Conservation (phyloP, 2,888 invertebrate genomes). For the Pseudanteris insignis region DNA sequence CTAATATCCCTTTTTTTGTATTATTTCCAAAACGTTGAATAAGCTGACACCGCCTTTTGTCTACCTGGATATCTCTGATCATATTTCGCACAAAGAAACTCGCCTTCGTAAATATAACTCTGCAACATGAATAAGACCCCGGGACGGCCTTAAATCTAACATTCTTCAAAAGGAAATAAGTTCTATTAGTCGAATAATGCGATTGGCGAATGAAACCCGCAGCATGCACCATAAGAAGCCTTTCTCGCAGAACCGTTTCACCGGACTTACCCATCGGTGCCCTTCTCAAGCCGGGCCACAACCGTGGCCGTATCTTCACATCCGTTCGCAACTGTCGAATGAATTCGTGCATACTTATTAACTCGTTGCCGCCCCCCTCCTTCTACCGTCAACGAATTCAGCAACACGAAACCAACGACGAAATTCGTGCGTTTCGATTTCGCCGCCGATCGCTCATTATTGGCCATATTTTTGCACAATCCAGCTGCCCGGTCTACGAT, state of each 20-base stretch:
- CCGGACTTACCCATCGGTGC: conserved; percentile 63
- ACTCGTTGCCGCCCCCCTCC: conserved; percentile 21
- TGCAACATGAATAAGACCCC: conserved; percentile 24
- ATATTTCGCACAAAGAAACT: conserved; percentile 17
- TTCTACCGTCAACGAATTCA: conserved; percentile 3
- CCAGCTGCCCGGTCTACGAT: conserved; percentile 14
- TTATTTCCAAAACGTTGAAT: not conserved
- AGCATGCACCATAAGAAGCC: conserved; percentile 52
- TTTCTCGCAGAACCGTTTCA: conserved; percentile 47
- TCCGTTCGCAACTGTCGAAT: conserved; percentile 45
- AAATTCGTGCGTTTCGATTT: conserved; percentile 14
- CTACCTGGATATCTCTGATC: conserved; percentile 15
- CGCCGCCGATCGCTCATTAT: conserved; percentile 9
- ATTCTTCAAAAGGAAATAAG: conserved; percentile 36
- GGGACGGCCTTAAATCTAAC: conserved; percentile 25
- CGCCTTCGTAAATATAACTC: conserved; percentile 15
- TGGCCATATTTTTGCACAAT: conserved; percentile 18
- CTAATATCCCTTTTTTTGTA: not conserved
- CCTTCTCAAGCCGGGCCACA: conserved; percentile 48
- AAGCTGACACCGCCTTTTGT: conserved; percentile 3
- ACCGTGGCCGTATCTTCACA: conserved; percentile 34
- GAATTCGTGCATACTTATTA: conserved; percentile 18
- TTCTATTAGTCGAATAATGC: conserved; percentile 37
- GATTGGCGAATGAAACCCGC: conserved; percentile 49
- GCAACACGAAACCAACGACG: conserved; percentile 21